Conservation (phyloP, 2,888 invertebrate species). For the Caenorhabditis sp. region DNA sequence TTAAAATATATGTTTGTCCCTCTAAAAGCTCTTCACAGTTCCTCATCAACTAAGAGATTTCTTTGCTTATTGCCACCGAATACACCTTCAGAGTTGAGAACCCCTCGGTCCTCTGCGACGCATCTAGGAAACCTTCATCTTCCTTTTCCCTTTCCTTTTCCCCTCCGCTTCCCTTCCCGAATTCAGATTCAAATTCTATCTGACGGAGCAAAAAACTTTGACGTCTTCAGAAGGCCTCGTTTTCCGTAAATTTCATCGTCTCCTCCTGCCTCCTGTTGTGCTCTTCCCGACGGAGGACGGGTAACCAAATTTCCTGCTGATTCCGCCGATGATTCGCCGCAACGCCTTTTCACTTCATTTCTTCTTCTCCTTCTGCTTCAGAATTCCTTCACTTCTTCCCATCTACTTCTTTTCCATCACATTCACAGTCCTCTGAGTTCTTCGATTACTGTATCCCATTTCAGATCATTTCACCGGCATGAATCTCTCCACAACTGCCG, state of each 20-base stretch:
- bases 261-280: slow-evolving; percentile 5
- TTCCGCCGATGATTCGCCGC: slow-evolving; percentile 51
- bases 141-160: slow-evolving; percentile 6
- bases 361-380: slow-evolving; percentile 6
- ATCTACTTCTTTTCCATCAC: slow-evolving; percentile 1
- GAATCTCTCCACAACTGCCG: slow-evolving; percentile 52
- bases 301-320: slow-evolving; percentile 60
- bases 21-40: no score
- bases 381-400: background rate
- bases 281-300: slow-evolving; percentile 23
- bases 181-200: background rate
- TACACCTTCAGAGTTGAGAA: no score
- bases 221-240: background rate
- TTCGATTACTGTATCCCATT: background rate
- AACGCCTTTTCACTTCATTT: slow-evolving; percentile 19
- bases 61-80: no score
- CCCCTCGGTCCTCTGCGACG: background rate
- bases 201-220: background rate
- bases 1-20: background rate
- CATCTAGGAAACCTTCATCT: slow-evolving; percentile 7
- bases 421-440: background rate
- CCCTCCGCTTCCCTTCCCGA: slow-evolving; percentile 9
- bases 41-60: no score
- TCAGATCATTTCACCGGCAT: slow-evolving; percentile 57
- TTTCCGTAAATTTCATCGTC: slow-evolving; percentile 36